These are phyloP conservation scores for Globia sparganii DNA, from an alignment of 2,888 invertebrate species.

Conservation along the genomic window DNA sequence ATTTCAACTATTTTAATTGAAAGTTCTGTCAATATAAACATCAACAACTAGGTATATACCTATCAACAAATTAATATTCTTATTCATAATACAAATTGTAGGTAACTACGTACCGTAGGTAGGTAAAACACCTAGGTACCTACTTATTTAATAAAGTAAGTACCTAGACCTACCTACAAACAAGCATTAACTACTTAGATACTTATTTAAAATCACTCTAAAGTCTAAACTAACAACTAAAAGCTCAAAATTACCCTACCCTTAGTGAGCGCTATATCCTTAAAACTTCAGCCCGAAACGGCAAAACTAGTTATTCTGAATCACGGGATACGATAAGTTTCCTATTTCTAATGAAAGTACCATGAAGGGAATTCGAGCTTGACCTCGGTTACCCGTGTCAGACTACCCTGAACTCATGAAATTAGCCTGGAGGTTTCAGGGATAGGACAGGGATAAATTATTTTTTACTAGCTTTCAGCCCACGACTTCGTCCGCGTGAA, in stretches of 20 bases:
- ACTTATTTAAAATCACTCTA: slow-evolving; percentile 4
- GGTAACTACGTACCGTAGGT: background rate
- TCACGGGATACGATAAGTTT: background rate
- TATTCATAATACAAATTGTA: background rate
- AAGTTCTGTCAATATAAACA: background rate
- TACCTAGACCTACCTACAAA: background rate
- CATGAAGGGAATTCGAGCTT: background rate
- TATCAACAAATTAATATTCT: background rate
- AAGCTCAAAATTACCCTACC: background rate
- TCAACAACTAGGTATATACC: background rate
- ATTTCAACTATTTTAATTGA: background rate
- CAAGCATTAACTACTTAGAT: background rate
- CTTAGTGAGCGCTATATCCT: background rate
- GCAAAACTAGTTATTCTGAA: background rate
- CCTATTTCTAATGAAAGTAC: background rate
- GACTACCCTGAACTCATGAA: background rate
- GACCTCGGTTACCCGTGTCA: background rate
- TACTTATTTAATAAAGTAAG: background rate
- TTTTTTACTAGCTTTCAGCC: background rate
- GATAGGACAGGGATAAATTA: background rate
- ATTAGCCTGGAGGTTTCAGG: background rate
- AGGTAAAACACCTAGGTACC: background rate
- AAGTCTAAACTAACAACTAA: background rate
- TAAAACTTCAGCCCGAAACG: background rate
- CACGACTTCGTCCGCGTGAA: no score